A percentile compares a stretch with the other conserved stretches of the same genome.
These are phyloP conservation scores for Cichladusa arquata DNA, from an alignment of 2,113 vertebrate species.

Conservation along the genomic window DNA sequence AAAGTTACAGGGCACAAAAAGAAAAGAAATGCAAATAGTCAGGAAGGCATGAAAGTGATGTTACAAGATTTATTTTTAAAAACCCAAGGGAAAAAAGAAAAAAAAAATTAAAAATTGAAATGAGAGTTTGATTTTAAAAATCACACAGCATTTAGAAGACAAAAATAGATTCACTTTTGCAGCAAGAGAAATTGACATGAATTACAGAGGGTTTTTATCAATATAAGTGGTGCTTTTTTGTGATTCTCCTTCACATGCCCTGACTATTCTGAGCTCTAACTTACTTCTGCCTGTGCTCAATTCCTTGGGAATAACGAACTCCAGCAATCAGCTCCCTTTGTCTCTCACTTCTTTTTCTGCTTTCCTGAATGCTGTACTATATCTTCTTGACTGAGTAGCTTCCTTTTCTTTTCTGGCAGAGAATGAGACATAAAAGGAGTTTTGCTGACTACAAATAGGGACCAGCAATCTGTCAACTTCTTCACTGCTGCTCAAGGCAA, in stretches of 20 bases:
- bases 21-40: not conserved
- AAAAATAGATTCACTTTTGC: constrained; percentile 6
- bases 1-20: not conserved
- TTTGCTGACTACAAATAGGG: constrained; percentile 38
- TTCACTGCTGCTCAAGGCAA: not conserved
- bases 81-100: not conserved
- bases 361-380: not conserved
- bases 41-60: not conserved
- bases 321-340: constrained; percentile 39
- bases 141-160: not conserved
- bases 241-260: constrained; percentile 5
- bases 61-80: not conserved
- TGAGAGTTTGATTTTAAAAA: not conserved
- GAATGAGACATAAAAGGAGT: constrained; percentile 5
- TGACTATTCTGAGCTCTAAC: not conserved
- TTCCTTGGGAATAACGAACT: not conserved
- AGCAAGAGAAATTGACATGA: not conserved
- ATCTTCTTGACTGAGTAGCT: constrained; percentile 27
- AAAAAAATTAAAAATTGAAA: not conserved
- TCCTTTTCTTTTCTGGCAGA: constrained; percentile 12
- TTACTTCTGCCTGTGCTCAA: not conserved
- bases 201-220: not conserved
- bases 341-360: constrained; percentile 10
- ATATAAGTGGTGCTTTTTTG: not conserved
- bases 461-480: constrained; percentile 1